Evolutionary conservation across 2,888 invertebrate genomes (phyloP).

Genomic region (Helicoverpa assulta): DNA sequence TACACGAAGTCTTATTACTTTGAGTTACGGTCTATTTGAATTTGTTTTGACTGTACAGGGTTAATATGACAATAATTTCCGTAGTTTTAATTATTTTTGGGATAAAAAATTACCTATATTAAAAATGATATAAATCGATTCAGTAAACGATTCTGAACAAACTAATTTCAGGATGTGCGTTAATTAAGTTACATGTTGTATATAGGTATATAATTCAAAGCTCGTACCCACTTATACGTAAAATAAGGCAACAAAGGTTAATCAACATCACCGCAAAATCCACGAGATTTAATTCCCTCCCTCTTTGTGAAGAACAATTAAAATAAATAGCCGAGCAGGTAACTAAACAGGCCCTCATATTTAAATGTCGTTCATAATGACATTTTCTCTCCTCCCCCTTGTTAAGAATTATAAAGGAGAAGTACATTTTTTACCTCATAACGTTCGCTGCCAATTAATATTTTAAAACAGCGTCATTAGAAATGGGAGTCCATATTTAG

Average conservation of each 20-base stretch:
- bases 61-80: no score
- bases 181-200: no score
- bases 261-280: conserved; percentile 21
- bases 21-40: no score
- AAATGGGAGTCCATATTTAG: conserved; percentile 25
- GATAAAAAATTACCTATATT: no score
- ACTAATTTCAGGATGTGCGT: no score
- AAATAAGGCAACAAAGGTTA: conserved; percentile 8
- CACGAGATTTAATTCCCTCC: conserved; percentile 36
- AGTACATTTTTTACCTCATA: conserved; percentile 38
- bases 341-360: conserved; percentile 48
- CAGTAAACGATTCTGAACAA: no score
- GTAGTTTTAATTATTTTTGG: no score
- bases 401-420: conserved; percentile 37
- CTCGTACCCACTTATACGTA: not conserved
- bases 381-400: conserved; percentile 33
- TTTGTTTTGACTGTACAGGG: no score
- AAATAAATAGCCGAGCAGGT: conserved; percentile 46
- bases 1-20: no score
- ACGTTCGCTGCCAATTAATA: conserved; percentile 40
- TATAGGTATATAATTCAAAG: no score
- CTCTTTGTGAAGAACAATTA: conserved; percentile 38
- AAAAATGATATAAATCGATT: no score
- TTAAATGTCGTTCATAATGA: conserved; percentile 52
- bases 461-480: conserved; percentile 49